phyloP scores from a whole-genome alignment of 2,888 invertebrate genomes.

The Morinoia aosen region DNA sequence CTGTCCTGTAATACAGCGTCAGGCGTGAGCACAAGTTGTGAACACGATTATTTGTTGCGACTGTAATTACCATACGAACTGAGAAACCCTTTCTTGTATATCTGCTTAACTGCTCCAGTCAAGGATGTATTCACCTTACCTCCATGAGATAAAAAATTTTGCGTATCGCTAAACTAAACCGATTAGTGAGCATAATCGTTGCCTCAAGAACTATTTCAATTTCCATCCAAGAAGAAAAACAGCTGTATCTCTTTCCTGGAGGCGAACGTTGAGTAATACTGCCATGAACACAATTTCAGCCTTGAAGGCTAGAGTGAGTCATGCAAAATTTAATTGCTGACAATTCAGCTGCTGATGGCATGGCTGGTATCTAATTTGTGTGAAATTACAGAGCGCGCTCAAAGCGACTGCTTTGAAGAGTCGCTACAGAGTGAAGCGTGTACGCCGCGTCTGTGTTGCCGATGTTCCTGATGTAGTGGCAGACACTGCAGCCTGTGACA shows the following conservation, averaged over 20 bases:
- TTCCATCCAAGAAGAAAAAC: neutral
- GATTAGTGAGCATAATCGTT: neutral
- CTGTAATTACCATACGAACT: neutral
- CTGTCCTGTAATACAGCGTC: neutral
- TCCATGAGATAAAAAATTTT: neutral
- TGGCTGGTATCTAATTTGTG: neutral
- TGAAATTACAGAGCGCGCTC: neutral
- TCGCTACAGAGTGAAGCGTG: neutral
- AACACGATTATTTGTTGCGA: neutral
- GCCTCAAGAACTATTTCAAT: neutral
- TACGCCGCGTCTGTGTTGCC: neutral
- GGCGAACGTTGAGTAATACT: neutral
- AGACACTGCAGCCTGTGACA: too few relatives aligned
- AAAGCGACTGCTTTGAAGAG: neutral
- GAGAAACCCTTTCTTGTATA: neutral
- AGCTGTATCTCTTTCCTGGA: neutral
- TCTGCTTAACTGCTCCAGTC: neutral
- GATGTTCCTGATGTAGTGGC: neutral
- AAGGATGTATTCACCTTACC: neutral
- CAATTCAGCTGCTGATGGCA: neutral
- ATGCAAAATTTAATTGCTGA: neutral
- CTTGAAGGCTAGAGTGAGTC: neutral
- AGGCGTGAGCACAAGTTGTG: neutral
- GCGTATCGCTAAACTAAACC: neutral
- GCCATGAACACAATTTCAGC: neutral